phyloP scores from a whole-genome alignment of 1,140 invertebrate species.

The Plodia interpunctella region DNA sequence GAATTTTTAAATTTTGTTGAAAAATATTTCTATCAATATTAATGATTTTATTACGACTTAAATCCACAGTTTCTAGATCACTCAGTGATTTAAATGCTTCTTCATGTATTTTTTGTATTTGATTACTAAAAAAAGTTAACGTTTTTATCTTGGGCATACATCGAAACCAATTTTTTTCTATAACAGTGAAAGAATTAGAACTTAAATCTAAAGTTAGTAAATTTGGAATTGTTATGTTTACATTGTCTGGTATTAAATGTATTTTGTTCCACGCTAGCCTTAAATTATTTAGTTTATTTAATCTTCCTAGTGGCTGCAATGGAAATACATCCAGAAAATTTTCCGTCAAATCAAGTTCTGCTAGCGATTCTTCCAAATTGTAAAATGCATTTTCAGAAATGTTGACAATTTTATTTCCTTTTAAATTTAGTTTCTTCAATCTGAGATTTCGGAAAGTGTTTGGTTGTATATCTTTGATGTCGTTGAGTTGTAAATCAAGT shows the following conservation, averaged over 20 bases:
- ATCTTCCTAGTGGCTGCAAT: constrained; percentile 84
- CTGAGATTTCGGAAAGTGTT: constrained; percentile 90
- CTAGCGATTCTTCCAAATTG: constrained; percentile 87
- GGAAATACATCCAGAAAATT: constrained; percentile 91
- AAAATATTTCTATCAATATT: constrained; percentile 85
- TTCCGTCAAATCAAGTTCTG: constrained; percentile 89
- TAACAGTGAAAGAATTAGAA: constrained; percentile 88
- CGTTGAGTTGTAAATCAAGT: constrained; percentile 90
- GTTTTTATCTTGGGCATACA: constrained; percentile 87
- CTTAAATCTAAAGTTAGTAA: constrained; percentile 89
- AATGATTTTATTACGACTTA: constrained; percentile 92
- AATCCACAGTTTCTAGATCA: constrained; percentile 89
- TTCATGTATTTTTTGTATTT: constrained; percentile 86
- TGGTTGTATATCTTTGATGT: constrained; percentile 87
- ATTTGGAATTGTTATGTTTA: constrained; percentile 83
- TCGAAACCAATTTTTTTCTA: constrained; percentile 86
- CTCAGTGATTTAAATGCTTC: constrained; percentile 85
- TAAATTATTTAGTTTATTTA: constrained; percentile 85
- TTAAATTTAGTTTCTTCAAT: constrained; percentile 89
- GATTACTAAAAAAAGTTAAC: constrained; percentile 90
- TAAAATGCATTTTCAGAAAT: constrained; percentile 91
- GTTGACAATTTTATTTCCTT: constrained; percentile 88
- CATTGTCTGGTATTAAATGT: constrained; percentile 81
- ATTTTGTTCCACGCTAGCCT: constrained; percentile 90
- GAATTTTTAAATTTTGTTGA: constrained; percentile 83